Percentiles rank a stretch among this genome's conserved stretches.
These are phyloP conservation scores for Archilochus colubris DNA, from an alignment of 2,113 vertebrate species.

Conservation along the genomic window DNA sequence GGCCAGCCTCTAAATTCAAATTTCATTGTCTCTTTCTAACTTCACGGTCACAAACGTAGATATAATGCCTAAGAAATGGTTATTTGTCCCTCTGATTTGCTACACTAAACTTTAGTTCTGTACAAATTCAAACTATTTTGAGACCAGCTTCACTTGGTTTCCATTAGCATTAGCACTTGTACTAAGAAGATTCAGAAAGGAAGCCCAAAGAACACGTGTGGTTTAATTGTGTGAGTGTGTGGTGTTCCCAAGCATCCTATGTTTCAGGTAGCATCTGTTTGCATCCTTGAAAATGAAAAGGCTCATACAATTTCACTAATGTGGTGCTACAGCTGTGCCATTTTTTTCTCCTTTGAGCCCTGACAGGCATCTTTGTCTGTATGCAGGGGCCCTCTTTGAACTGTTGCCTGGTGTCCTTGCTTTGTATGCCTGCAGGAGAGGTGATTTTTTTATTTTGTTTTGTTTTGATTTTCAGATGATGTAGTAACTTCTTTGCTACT, in stretches of 20 bases:
- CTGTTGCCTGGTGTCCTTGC: not conserved
- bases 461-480: conserved; percentile 6
- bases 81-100: not conserved
- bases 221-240: not conserved
- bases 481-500: not conserved
- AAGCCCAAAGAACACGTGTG: not conserved
- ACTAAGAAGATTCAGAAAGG: not conserved
- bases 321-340: conserved; percentile 16
- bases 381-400: not conserved
- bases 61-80: not conserved
- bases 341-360: not conserved
- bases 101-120: not conserved
- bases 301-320: not conserved
- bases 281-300: conserved; percentile 16
- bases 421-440: not conserved
- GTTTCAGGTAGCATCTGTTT: conserved; percentile 47
- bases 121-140: not conserved
- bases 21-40: not conserved
- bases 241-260: not conserved
- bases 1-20: not conserved
- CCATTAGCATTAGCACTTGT: not conserved
- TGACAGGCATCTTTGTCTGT: not conserved
- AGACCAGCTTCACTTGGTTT: not conserved
- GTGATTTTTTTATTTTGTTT: not conserved
- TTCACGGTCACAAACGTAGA: not conserved